Evolutionary conservation across 37 sponge, comb jelly and placozoan genomes (phyloP), one percentile per base, ranked within the genome.

Genomic region (Ephydatia muelleri): DNA sequence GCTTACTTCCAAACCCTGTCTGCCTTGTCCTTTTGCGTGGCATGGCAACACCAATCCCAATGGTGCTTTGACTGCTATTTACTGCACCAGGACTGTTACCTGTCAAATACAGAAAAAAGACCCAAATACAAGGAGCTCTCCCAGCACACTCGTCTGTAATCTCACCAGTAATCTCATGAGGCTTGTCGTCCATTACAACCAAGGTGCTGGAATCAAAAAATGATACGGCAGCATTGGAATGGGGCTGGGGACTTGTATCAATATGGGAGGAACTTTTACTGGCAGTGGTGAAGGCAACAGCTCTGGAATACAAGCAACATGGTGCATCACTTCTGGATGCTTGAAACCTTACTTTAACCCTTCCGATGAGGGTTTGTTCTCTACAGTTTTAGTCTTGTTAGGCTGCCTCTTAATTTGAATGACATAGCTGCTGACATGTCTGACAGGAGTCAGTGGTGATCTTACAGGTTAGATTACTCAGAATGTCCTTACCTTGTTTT

Each of bases 401-500:
- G 57, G 57, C 19, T 57, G 12, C 57, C 57, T 57, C 57, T 14
- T 57, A 57, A 57, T 57, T 57, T 57, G 57, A 57, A 57, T 57
- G 57, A 57, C 16, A 21, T 57, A 57, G 16, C 16, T 57, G 57
- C 57, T 57, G 19, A 57, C 57, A 5, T 57, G 57, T 11, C 57
- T 57, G 57, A 16, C 16, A 11, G 16, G 16, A 21, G 19, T 1
- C 9, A 13, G 16, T 57, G 57, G 47, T 57, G 16, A 1, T 16
- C 9, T 57, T 57, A 57, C 19, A 19, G 19, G 57, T 57, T 57
- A 57, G n/a, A 14, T 14, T 57, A 57, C 0, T 57, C n/a, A n/a
- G 16, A 21, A 9, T 47, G 47, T 38, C 66, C 86, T 84, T 23
- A 91, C 87, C 76, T 80, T 16, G 72, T 69, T 49, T 92, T 91